These are phyloP conservation scores for Ditylenchus dipsaci DNA, from an alignment of 1,140 invertebrate genomes.

Conservation along the genomic window DNA sequence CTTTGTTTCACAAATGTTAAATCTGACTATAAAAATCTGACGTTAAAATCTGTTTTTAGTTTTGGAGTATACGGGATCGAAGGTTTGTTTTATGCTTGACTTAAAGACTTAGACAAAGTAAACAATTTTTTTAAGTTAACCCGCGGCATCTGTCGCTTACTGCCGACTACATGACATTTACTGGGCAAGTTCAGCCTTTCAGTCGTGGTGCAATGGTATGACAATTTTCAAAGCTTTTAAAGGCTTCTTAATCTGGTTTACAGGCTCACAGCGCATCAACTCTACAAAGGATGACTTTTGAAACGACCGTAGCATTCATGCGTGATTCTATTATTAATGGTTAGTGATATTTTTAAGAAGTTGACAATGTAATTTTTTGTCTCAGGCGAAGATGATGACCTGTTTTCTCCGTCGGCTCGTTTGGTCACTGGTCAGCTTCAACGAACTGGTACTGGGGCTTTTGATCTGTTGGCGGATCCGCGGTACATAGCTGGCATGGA, in stretches of 20 bases:
- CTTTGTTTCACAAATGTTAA: too few species aligned
- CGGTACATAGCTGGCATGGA: conserved; percentile 13
- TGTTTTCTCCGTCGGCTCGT: conserved; percentile 80
- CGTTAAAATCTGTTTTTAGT: conserved; percentile 56
- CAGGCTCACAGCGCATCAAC: conserved; percentile 76
- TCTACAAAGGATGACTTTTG: conserved; percentile 95
- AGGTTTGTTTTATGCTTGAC: too few species aligned
- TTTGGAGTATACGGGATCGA: conserved; percentile 80
- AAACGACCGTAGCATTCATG: conserved; percentile 82
- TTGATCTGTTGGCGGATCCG: conserved; percentile 62
- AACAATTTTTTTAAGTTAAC: conserved; percentile 74
- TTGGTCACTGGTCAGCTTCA: conserved; percentile 80
- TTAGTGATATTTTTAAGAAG: conserved; percentile 32
- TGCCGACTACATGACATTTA: conserved; percentile 95
- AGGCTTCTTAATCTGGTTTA: too few species aligned
- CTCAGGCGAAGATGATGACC: conserved; percentile 69
- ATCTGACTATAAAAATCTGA: too few species aligned
- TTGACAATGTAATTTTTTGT: conserved; percentile 10
- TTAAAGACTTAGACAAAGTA: too few species aligned
- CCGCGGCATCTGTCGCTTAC: conserved; percentile 83
- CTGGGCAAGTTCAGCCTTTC: conserved; percentile 80
- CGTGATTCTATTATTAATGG: conserved; percentile 71
- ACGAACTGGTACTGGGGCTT: conserved; percentile 77
- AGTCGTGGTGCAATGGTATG: conserved; percentile 76
- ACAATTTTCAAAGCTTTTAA: too few species aligned